Conservation (phyloP, 2,113 vertebrate species). For the Tragelaphus imberbis region DNA sequence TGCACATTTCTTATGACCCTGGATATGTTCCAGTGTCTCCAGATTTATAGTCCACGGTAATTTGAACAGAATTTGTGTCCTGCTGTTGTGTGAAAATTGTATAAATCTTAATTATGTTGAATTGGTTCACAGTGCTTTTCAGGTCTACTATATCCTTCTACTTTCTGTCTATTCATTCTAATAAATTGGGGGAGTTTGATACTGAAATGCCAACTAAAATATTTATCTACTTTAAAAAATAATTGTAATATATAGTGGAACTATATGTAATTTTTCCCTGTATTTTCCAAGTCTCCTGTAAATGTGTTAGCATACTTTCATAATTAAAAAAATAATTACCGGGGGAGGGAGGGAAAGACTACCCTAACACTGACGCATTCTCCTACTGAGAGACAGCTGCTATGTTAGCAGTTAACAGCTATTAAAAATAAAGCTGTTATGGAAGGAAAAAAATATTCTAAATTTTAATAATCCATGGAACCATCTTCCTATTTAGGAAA, state of each 20-base stretch:
- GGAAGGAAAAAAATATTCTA: background rate
- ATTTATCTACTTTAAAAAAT: background rate
- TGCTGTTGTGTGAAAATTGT: background rate
- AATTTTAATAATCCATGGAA: background rate
- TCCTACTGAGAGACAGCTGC: background rate
- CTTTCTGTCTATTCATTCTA: background rate
- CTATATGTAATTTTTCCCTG: background rate
- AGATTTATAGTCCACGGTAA: background rate
- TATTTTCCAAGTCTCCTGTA: background rate
- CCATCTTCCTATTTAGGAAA: background rate
- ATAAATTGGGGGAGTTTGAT: background rate
- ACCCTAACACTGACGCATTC: background rate
- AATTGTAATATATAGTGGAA: background rate
- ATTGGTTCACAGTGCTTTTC: background rate
- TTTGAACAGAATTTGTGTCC: background rate
- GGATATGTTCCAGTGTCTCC: background rate
- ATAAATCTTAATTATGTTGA: background rate
- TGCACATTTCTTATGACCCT: background rate
- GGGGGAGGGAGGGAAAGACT: background rate
- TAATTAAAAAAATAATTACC: background rate
- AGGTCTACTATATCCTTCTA: background rate
- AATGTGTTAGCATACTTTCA: background rate
- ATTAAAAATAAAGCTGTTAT: background rate
- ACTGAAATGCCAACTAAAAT: background rate
- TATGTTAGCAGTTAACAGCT: background rate